These are phyloP conservation scores for Cherax destructor DNA, from an alignment of 1,140 invertebrate genomes.

Conservation along the genomic window DNA sequence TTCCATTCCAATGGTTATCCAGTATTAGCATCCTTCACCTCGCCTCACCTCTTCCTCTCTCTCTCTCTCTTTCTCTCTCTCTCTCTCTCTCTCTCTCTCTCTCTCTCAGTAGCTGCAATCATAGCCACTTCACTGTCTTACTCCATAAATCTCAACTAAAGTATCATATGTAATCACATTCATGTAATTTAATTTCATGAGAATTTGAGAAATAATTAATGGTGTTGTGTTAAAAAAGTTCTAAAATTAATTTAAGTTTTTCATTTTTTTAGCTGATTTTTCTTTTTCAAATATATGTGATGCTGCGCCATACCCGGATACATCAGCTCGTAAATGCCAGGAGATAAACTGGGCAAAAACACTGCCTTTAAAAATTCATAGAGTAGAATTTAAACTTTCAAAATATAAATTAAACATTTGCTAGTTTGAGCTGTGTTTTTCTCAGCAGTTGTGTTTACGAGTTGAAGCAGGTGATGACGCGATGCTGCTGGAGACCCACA, in stretches of 20 bases:
- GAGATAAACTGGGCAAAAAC: too few species aligned
- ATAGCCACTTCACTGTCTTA: neutral
- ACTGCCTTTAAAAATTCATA: too few species aligned
- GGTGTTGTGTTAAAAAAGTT: neutral
- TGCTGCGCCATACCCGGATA: neutral
- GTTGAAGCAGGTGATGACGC: too few species aligned
- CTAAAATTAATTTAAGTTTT: neutral
- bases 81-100: neutral
- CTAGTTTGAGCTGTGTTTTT: too few species aligned
- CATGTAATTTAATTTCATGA: neutral
- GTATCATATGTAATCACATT: neutral
- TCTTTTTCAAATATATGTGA: neutral
- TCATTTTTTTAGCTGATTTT: neutral
- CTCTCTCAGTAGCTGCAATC: neutral
- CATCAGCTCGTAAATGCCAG: neutral
- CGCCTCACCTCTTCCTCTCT: neutral
- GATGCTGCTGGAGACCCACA: neutral
- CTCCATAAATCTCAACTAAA: neutral
- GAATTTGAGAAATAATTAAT: neutral
- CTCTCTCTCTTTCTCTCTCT: neutral
- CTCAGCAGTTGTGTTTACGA: too few species aligned
- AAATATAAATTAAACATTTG: too few species aligned
- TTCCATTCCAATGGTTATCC: neutral
- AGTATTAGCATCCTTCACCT: neutral
- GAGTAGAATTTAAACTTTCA: too few species aligned